Evolutionary conservation across 2,113 vertebrate genomes (phyloP), one percentile per base, ranked within the genome.

Genomic region (Raphicerus campestris): DNA sequence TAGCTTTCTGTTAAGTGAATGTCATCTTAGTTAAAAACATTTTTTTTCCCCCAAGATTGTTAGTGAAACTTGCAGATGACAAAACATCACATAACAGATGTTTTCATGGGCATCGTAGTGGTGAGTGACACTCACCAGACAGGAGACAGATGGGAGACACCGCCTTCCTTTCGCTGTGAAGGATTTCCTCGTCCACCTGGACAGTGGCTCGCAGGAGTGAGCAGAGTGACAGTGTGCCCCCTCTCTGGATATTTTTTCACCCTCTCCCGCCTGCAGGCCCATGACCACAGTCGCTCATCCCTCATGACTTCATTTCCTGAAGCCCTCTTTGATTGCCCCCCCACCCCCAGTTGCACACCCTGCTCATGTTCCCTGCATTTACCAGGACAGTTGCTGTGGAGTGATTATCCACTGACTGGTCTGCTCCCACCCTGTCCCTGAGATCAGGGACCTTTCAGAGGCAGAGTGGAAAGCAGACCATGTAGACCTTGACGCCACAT

Each of bases 71-170:
- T 35, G 2, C 17, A 47, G 70, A 42, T 15, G 60, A 91, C 22
- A 66, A 32, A 30, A 17, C 45, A 13, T 26, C 78, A 45, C 16
- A 11, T 30, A 20, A 26, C 5, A 1, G 32, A 11, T 13, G n/a
- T 35, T 42, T 53, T 87, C 45, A n/a, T 24, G 10, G 90, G 45
- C 7, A 1, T 1, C 10, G 14, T 28, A 1, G 0, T 1, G 39
- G 49, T 9, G 82, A 2, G 15, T 26, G 17, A 47, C 24, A 5
- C 35, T 17, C 66, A 3, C 10, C 19, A 70, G n/a, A 39, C n/a
- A 30, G 30, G 9, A 70, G 63, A 22, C 63, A 70, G 63, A 11
- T 35, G 17, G 66, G 89, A 70, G 49, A 51, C 7, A 7, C 26
- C 1, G 0, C 35, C 32, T 28, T 63, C 28, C 9, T 5, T 73